phyloP scores from a whole-genome alignment of 2,888 invertebrate genomes.

The Magallana nippona region DNA sequence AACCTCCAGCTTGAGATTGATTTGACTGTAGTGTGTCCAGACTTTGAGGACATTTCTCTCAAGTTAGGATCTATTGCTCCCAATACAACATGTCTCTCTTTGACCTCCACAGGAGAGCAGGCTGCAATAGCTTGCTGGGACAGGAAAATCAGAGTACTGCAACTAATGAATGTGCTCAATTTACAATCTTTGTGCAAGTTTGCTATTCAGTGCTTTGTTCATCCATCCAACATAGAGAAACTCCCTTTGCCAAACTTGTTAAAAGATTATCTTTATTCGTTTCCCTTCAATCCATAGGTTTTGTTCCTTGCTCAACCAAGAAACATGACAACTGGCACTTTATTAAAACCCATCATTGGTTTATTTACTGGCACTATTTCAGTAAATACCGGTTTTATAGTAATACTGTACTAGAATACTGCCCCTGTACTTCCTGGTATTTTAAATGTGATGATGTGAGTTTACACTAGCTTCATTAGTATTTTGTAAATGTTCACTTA shows the following conservation, averaged over 20 bases:
- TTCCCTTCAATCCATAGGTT: slow-evolving; percentile 30
- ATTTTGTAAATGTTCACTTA: too few species aligned
- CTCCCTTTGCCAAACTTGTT: slow-evolving; percentile 60
- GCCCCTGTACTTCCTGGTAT: too few species aligned
- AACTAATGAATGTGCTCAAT: slow-evolving; percentile 58
- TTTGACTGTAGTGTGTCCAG: slow-evolving; percentile 55
- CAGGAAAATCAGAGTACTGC: slow-evolving; percentile 68
- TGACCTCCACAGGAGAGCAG: slow-evolving; percentile 66
- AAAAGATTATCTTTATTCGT: slow-evolving; percentile 40
- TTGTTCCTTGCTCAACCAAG: too few species aligned
- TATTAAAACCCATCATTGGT: too few species aligned
- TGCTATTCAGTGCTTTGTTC: slow-evolving; percentile 58
- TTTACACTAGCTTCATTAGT: too few species aligned
- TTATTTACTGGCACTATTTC: too few species aligned
- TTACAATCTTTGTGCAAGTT: slow-evolving; percentile 68
- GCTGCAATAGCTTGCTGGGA: slow-evolving; percentile 66
- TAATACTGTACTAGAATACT: too few species aligned
- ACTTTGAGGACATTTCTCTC: slow-evolving; percentile 43
- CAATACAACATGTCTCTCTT: slow-evolving; percentile 62
- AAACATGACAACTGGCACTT: too few species aligned
- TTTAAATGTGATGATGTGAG: too few species aligned
- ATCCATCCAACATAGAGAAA: slow-evolving; percentile 54
- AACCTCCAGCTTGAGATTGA: slow-evolving; percentile 57
- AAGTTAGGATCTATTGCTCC: slow-evolving; percentile 53
- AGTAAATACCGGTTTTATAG: too few species aligned